Evolutionary conservation across 2,113 vertebrate species (phyloP).

Genomic region (Leiothrix lutea): DNA sequence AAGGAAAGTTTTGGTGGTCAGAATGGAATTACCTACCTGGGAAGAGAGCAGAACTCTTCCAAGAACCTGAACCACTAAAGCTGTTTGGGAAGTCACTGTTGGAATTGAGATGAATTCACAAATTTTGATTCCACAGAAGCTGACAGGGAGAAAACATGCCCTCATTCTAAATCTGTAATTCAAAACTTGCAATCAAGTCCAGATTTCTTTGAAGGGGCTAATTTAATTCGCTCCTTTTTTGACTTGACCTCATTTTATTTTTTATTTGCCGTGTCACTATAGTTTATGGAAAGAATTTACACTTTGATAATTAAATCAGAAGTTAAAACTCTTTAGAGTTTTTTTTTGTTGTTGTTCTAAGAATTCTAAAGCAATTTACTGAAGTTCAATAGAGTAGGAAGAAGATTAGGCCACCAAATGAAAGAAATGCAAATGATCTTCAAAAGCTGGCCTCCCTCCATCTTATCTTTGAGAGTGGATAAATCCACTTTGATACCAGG

Average conservation of each 20-base stretch:
- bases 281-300: not conserved
- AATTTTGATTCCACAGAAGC: not conserved
- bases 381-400: not conserved
- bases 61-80: not conserved
- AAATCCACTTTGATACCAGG: slow-evolving; percentile 32
- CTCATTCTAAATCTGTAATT: not conserved
- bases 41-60: not conserved
- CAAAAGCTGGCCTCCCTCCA: not conserved
- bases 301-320: slow-evolving; percentile 23
- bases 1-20: not conserved
- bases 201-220: not conserved
- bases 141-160: not conserved
- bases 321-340: not conserved
- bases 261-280: not conserved
- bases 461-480: not conserved
- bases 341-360: not conserved
- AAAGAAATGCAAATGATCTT: slow-evolving; percentile 40
- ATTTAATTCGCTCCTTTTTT: slow-evolving; percentile 25
- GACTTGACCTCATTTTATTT: not conserved
- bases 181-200: not conserved
- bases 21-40: not conserved
- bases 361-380: slow-evolving; percentile 5
- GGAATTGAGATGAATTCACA: not conserved
- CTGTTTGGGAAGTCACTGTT: not conserved
- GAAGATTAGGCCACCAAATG: slow-evolving; percentile 4